Evolutionary conservation across 2,797 vertebrate genomes (phyloP).

Genomic region (Limosa lapponica): DNA sequence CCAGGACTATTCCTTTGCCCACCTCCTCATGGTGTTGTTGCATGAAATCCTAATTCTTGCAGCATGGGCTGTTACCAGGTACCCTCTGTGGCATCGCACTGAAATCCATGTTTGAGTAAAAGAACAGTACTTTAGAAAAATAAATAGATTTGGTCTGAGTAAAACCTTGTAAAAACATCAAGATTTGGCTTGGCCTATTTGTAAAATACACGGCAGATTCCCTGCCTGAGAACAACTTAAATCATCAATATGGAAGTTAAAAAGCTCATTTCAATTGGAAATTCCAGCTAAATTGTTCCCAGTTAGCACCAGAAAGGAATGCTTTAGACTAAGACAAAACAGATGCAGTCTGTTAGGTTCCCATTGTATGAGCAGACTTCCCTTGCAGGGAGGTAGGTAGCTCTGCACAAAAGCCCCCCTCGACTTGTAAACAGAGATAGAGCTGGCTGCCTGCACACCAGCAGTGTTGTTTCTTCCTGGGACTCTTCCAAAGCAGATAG

Average conservation of each 20-base stretch:
- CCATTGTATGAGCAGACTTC: conserved; percentile 46
- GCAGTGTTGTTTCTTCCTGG: background rate
- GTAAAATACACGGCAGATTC: conserved; percentile 38
- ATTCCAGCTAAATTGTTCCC: conserved; percentile 72
- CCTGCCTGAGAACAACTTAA: conserved; percentile 48
- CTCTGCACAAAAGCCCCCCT: conserved; percentile 20
- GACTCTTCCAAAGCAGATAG: background rate
- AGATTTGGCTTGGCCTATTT: background rate
- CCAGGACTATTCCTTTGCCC: background rate
- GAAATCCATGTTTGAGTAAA: background rate
- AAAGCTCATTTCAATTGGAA: conserved; percentile 65
- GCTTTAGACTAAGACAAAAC: conserved; percentile 70
- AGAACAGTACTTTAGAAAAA: background rate
- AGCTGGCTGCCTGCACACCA: background rate
- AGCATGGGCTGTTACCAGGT: background rate
- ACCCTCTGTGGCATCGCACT: background rate
- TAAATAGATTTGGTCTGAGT: background rate
- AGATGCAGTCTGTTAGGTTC: conserved; percentile 63
- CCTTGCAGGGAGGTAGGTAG: conserved; percentile 64
- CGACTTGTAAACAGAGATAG: conserved; percentile 43
- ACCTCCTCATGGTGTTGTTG: background rate
- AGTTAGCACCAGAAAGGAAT: conserved; percentile 72
- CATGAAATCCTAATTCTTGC: background rate
- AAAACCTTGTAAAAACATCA: conserved; percentile 6
- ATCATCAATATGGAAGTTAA: conserved; percentile 37